Conservation (phyloP, 1,140 invertebrate species). For the Lucilia cuprina region DNA sequence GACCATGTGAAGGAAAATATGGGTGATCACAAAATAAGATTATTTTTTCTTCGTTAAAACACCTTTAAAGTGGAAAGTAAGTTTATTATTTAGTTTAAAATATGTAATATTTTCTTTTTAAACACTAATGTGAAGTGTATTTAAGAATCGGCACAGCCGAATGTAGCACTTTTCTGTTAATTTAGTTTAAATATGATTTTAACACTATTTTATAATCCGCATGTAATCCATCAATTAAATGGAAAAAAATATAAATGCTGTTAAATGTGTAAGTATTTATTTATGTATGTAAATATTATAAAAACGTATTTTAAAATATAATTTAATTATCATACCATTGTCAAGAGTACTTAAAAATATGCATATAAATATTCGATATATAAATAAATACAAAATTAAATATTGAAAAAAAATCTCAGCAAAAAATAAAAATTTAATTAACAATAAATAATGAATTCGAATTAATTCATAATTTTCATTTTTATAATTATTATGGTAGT, state of each 20-base stretch:
- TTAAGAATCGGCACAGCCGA: no score
- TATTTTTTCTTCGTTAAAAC: no score
- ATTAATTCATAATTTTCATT: not conserved
- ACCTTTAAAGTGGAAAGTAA: no score
- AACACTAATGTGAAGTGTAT: no score
- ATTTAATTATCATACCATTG: not conserved
- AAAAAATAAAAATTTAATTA: conserved; percentile 5
- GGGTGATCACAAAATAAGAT: no score
- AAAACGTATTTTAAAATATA: not conserved
- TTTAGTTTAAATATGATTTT: conserved; percentile 1
- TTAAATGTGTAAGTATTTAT: not conserved
- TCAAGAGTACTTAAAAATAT: not conserved
- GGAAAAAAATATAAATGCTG: not conserved
- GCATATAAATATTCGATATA: not conserved
- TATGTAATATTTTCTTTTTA: no score
- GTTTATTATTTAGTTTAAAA: no score
- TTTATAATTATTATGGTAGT: not conserved
- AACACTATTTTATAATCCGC: not conserved
- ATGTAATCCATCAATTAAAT: not conserved
- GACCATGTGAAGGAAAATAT: no score
- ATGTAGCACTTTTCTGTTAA: not conserved
- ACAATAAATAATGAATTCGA: not conserved
- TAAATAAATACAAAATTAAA: not conserved
- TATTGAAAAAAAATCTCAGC: not conserved
- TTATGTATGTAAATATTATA: not conserved